Base-by-base conservation (phyloP, 2,888 invertebrate genomes). In the Smittia sp. region DNA sequence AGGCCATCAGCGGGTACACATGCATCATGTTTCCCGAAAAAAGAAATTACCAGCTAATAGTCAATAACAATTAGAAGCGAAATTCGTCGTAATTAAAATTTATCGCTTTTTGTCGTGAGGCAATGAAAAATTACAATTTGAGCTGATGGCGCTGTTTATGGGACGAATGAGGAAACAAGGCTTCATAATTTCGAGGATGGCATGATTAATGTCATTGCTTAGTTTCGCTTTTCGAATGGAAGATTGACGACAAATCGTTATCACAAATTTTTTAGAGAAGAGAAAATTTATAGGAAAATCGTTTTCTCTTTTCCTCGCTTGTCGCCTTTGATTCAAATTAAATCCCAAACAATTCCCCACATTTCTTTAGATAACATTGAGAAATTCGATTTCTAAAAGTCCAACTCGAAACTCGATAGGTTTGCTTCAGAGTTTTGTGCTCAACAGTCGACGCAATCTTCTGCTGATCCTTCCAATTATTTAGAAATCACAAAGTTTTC, bases 31-130 rank as follows among this genome's bases (percentile, higher is more conserved):
- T 32, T 9, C 32, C 32, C 9, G n/a, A n/a, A 32, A 58, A 18
- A 58, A 58, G 9, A 58, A 58, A 58, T 58, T 58, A 58, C 9
- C 22, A 58, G 18, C 18, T 58, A 58, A 58, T 58, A 18, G 24
- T 18, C 58, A 11, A 58, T n/a, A 46, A 58, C 27, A 38, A 18
- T 18, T 7, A 32, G 32, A n/a, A 32, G 66, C 0, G 32, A 32
- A 32, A 32, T n/a, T 32, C 32, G 9, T 66, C 15, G 25, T 66
- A 66, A 66, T 66, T 66, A 66, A 66, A 66, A 66, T 66, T 66
- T 66, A 66, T 66, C 3, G 15, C 32, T 32, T 58, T 58, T 58
- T 58, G 18, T 13, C 58, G 24, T 58, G 58, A 24, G 13, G 3
- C 20, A 2, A 7, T 58, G 13, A 18, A 15, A 58, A 58, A 18